Base-by-base conservation (phyloP, 2,113 vertebrate species). In the Conger conger region DNA sequence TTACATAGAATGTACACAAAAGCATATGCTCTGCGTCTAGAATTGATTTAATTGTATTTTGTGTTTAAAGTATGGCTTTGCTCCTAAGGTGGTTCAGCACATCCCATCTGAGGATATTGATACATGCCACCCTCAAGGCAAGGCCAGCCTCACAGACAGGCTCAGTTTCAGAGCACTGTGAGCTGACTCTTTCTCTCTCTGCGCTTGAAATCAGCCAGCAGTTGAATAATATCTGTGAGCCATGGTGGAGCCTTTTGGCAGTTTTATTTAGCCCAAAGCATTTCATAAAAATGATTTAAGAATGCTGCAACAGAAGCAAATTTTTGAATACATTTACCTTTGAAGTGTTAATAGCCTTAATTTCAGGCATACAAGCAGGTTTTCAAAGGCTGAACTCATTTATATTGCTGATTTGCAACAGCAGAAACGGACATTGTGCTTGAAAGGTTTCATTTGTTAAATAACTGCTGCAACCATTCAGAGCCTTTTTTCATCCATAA, bases 191-290 rank as follows among this genome's bases (percentile, higher is more conserved):
- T 84, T 53, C 38, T 83, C 54, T 35, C 42, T 53, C 54, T 84
- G 83, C 77, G 37, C 73, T 27, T 54, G 45, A 79, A 79, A 45
- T 83, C 76, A 79, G 50, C 81, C 89, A 80, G 40, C 50, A 86
- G 88, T 86, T 86, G 84, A 60, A 91, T 87, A 60, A 88, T 81
- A 79, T n/a, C 84, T 33, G 76, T 82, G 87, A 80, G 36, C 86
- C 91, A 91, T 88, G 88, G 89, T 92, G 87, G 85, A 90, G 88
- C 78, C 88, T 90, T 45, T 79, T 15, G 2, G 17, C 23, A 54
- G n/a, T 84, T 35, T 57, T 6, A 1, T 87, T 91, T 91, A 88
- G 84, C 76, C 89, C 84, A 76, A 40, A 85, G 86, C 86, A 89
- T 1, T 0, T 88, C 87, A 85, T 88, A 89, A 91, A 88, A 73